Percentiles rank a stretch among this genome's conserved stretches.
Conservation (phyloP, 2,113 vertebrate species). For the Salvelinus fontinalis region DNA sequence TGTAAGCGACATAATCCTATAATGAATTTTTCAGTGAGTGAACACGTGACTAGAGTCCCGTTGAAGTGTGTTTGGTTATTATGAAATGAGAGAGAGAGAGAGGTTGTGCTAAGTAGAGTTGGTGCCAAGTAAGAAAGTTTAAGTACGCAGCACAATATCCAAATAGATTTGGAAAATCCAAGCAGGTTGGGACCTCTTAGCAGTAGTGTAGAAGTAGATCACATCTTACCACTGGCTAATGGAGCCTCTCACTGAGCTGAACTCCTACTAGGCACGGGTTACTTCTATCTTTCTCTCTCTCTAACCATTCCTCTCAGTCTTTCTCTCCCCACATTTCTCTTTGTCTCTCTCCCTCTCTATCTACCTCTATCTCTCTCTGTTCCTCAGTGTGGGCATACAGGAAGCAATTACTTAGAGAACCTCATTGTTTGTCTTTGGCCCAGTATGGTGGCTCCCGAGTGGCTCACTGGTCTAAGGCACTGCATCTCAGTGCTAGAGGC, state of each 20-base stretch:
- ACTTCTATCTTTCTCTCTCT: conserved; percentile 5
- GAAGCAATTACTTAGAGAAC: neutral
- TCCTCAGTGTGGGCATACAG: conserved; percentile 12
- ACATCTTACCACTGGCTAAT: conserved; percentile 31
- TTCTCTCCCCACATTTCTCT: neutral
- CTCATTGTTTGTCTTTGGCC: neutral
- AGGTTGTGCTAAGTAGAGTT: neutral
- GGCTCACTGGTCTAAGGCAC: no score
- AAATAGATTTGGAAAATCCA: conserved; percentile 14
- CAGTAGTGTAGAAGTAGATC: conserved; percentile 11
- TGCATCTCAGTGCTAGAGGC: no score
- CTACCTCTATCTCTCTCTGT: no score
- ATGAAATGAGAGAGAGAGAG: no score
- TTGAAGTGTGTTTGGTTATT: no score
- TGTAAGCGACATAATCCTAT: conserved; percentile 4
- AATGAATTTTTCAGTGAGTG: neutral
- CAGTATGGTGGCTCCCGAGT: neutral
- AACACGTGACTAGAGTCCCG: no score
- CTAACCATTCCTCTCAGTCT: neutral
- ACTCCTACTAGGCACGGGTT: neutral
- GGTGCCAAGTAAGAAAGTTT: neutral
- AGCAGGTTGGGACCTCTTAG: conserved; percentile 32
- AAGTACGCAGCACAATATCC: neutral
- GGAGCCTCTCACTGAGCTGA: conserved; percentile 15
- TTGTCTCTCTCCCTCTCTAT: neutral